Evolutionary conservation across 2,888 invertebrate species (phyloP).

Genomic region (Mactromeris polynyma): DNA sequence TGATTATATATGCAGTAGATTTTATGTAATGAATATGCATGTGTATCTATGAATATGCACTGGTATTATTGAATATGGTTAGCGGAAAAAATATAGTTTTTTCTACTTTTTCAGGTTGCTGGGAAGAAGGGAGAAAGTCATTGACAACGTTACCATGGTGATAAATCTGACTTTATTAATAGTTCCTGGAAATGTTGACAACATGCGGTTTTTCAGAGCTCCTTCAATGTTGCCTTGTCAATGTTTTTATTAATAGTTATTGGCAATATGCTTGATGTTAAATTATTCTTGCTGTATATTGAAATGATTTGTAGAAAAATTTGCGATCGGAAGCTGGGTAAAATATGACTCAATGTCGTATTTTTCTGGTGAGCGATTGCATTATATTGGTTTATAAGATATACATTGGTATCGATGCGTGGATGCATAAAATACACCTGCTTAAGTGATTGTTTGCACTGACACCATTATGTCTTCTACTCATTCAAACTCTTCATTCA

Average conservation of each 20-base stretch:
- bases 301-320: too few species aligned
- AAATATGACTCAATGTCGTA: not conserved
- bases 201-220: not conserved
- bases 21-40: not conserved
- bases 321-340: too few species aligned
- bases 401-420: too few species aligned
- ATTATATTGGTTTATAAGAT: not conserved
- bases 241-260: not conserved
- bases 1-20: too few species aligned
- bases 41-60: too few species aligned
- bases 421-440: too few species aligned
- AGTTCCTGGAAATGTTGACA: not conserved
- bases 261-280: not conserved
- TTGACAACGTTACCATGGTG: conserved; percentile 86
- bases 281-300: too few species aligned
- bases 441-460: too few species aligned
- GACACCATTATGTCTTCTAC: too few species aligned
- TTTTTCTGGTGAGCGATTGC: not conserved
- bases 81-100: conserved; percentile 28
- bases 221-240: not conserved
- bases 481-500: too few species aligned
- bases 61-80: too few species aligned
- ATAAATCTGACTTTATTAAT: not conserved
- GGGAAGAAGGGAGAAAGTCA: conserved; percentile 98
- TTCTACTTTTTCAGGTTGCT: conserved; percentile 90